These are phyloP conservation scores for Lagenorhynchus albirostris DNA, from an alignment of 2,113 vertebrate genomes.

Conservation along the genomic window DNA sequence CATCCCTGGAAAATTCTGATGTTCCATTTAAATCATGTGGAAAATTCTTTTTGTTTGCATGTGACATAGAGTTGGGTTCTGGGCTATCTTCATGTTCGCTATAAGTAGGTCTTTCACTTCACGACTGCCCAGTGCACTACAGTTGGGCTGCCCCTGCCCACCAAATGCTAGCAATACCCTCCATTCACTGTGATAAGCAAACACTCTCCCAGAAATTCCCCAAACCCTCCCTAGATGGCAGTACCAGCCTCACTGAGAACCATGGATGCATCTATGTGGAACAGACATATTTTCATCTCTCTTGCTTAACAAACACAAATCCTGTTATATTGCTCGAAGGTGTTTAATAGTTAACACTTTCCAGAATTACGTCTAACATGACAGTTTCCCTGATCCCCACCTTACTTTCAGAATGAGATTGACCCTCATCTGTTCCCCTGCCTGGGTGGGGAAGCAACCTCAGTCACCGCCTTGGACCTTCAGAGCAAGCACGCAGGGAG, in stretches of 20 bases:
- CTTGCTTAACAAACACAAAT: background rate
- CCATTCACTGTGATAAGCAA: background rate
- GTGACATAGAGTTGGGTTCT: background rate
- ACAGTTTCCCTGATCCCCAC: background rate
- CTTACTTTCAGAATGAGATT: background rate
- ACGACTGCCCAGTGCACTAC: accelerated
- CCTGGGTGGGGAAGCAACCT: background rate
- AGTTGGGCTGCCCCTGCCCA: background rate
- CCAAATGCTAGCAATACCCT: background rate
- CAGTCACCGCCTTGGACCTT: background rate
- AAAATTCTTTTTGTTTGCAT: background rate
- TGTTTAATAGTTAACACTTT: conserved; percentile 25
- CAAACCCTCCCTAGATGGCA: background rate
- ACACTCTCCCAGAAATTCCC: background rate
- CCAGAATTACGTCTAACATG: background rate
- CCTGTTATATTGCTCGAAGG: background rate
- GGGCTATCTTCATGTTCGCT: accelerated
- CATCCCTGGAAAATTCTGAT: background rate
- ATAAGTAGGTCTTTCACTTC: background rate
- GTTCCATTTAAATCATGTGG: background rate
- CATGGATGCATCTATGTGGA: accelerated
- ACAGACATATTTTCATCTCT: background rate
- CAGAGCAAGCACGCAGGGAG: background rate
- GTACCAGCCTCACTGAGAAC: background rate
- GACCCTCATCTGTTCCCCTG: background rate